Evolutionary conservation across 2,113 vertebrate genomes (phyloP), one percentile per base, ranked within the genome.

Genomic region (Etheostoma spectabile): DNA sequence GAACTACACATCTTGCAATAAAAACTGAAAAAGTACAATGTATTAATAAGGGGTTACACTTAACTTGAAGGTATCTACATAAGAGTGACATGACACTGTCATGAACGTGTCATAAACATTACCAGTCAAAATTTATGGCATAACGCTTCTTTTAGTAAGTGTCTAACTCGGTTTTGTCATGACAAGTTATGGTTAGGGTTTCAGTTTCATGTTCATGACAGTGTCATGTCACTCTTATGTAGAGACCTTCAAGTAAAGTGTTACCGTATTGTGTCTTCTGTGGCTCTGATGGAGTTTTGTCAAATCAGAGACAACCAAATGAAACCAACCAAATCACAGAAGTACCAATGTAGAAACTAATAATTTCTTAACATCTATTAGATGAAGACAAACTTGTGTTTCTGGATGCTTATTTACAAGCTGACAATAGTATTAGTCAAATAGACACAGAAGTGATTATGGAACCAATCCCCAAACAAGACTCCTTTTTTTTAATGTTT

Each of bases 261-360:
- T 30, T 4, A 30, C 30, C 4, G 22, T 59, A 7, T 66, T 12
- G 57, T 42, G 33, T 57, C 49, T 38, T 16, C 18, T 48, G 8
- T 53, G 51, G 16, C 19, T 49, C 60, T 52, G 4, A 15, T 35
- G 59, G 46, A 70, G 2, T 67, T 84, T 83, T 66, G 19, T 51
- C 60, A 82, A 74, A 67, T 63, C 30, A 15, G 19, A 67, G 57
- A 52, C 46, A 8, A 35, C 8, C 8, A 38, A 38, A 8, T 38
- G 8, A 38, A 33, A 33, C 33, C 33, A 4, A 33, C 33, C 5
- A 3, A 33, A 38, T 38, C 35, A 38, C 7, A 38, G 35, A 38
- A 8, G 8, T 38, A 38, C 35, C 35, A 38, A 38, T 38, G 35
- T 38, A 38, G 35, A 51, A 21, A 51, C 49, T 1, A 53, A 11